A percentile compares a stretch with the other conserved stretches of the same genome.
Evolutionary conservation across 1,140 invertebrate genomes (phyloP).

Genomic region (Conus betulinus): DNA sequence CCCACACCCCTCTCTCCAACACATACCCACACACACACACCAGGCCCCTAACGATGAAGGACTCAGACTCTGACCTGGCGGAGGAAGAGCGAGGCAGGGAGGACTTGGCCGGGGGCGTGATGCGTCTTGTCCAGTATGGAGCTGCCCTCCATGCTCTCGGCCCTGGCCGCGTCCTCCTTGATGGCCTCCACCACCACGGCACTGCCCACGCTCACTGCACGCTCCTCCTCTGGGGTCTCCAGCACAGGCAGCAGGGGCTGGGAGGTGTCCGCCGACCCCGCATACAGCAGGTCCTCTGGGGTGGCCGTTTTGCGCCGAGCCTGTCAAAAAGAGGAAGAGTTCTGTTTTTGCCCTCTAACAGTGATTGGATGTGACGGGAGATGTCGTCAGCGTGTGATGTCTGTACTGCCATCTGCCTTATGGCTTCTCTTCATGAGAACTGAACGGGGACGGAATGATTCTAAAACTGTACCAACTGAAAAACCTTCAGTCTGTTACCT

Average conservation of each 20-base stretch:
- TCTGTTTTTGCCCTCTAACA: too few species aligned
- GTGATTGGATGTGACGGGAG: too few species aligned
- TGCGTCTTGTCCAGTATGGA: conserved; percentile 22
- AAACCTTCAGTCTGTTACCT: too few species aligned
- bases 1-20: too few species aligned
- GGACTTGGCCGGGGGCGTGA: conserved; percentile 56
- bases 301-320: conserved; percentile 82
- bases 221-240: conserved; percentile 60
- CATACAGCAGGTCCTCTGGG: conserved; percentile 83
- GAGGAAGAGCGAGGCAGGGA: conserved; percentile 30
- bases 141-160: conserved; percentile 26
- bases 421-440: too few species aligned
- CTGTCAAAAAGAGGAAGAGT: conserved; percentile 65
- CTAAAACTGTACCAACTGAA: too few species aligned
- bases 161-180: conserved; percentile 13
- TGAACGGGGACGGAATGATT: too few species aligned
- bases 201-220: neutral
- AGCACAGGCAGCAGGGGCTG: conserved; percentile 51
- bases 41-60: too few species aligned
- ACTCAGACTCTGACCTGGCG: neutral
- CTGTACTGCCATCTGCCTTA: too few species aligned
- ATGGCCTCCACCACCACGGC: conserved; percentile 3
- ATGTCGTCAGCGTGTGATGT: too few species aligned
- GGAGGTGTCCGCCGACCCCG: conserved; percentile 55
- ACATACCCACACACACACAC: too few species aligned